These are phyloP conservation scores for Sabellastarte sp. DNA, from an alignment of 2,888 invertebrate genomes.

Conservation along the genomic window DNA sequence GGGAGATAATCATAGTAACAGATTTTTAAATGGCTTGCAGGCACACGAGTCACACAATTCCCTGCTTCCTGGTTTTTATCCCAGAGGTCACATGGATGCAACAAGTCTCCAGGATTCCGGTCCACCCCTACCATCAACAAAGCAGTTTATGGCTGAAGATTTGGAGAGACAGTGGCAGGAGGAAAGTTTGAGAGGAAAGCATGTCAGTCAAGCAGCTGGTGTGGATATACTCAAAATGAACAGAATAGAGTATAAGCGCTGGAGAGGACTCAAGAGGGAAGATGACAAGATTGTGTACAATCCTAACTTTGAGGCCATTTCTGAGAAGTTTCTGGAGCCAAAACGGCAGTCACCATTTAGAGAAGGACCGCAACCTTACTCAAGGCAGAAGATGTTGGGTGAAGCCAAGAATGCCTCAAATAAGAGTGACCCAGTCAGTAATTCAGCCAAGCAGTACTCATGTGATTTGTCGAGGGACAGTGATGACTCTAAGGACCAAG, in stretches of 20 bases:
- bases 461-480: too few relatives aligned
- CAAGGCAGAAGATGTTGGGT: background rate
- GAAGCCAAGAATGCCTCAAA: constrained; percentile 6
- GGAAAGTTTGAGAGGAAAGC: background rate
- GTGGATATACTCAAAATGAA: background rate
- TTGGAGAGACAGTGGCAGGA: background rate
- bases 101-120: too few relatives aligned
- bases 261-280: too few relatives aligned
- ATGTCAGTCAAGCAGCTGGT: background rate
- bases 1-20: too few relatives aligned
- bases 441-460: too few relatives aligned
- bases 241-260: too few relatives aligned
- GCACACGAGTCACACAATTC: background rate
- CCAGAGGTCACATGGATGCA: too few relatives aligned
- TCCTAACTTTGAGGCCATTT: background rate
- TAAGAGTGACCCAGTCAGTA: too few relatives aligned
- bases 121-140: background rate
- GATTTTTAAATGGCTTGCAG: background rate
- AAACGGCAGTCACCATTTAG: background rate
- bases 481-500: too few relatives aligned
- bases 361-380: background rate
- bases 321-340: background rate
- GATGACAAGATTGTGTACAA: too few relatives aligned
- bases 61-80: background rate
- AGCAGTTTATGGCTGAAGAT: background rate